A percentile compares a stretch with the other conserved stretches of the same genome.
Evolutionary conservation across 1,140 invertebrate species (phyloP).

Genomic region (Ceratitis capitata): DNA sequence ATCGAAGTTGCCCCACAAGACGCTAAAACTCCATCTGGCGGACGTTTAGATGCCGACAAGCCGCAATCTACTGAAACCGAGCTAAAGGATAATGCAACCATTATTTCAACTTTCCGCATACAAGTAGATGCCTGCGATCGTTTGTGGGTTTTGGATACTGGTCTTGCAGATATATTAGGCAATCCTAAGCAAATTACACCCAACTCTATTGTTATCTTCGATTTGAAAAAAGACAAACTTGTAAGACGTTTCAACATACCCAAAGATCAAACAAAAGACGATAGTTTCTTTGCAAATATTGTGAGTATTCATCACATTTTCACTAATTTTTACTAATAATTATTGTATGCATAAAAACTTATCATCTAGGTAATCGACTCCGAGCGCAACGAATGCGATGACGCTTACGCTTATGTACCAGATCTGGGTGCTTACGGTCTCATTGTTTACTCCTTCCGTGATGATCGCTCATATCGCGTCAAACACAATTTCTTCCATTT

Average conservation of each 20-base stretch:
- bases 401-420: constrained; percentile 79
- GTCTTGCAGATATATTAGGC: constrained; percentile 77
- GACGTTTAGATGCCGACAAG: constrained; percentile 61
- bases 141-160: constrained; percentile 80
- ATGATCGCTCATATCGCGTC: constrained; percentile 79
- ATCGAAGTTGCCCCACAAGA: constrained; percentile 59
- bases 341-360: no score
- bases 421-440: constrained; percentile 79
- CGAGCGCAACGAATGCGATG: constrained; percentile 73
- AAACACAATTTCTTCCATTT: constrained; percentile 84
- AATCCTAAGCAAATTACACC: constrained; percentile 70
- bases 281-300: constrained; percentile 78
- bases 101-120: constrained; percentile 75
- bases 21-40: constrained; percentile 54
- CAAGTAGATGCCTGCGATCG: constrained; percentile 76
- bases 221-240: constrained; percentile 76
- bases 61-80: constrained; percentile 52
- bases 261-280: constrained; percentile 72
- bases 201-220: constrained; percentile 76
- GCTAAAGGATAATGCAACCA: constrained; percentile 68
- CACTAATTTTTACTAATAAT: constrained; percentile 20
- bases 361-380: constrained; percentile 73
- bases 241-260: constrained; percentile 74
- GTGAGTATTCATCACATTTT: constrained; percentile 64
- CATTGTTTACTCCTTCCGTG: constrained; percentile 77